Evolutionary conservation across 2,888 invertebrate species (phyloP).

Genomic region (Apeira syringaria): DNA sequence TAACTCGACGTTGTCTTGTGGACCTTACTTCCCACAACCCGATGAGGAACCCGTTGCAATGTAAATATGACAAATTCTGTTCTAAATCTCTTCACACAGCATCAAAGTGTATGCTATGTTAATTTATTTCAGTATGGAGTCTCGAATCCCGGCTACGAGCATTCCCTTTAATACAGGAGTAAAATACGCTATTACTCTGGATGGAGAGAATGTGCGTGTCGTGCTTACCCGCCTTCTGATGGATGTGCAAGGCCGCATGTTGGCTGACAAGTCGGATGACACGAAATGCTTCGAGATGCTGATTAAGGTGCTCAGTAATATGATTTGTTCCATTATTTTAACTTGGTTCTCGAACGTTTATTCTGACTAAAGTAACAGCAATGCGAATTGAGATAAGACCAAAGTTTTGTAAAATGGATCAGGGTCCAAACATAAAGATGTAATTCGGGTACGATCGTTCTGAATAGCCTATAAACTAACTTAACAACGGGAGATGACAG

Average conservation of each 20-base stretch:
- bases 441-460: too few species aligned
- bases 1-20: constrained; percentile 85
- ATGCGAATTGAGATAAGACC: too few species aligned
- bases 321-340: too few species aligned
- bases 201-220: constrained; percentile 88
- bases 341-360: too few species aligned
- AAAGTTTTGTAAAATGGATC: too few species aligned
- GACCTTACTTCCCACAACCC: constrained; percentile 87
- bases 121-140: constrained; percentile 74
- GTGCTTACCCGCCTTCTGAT: constrained; percentile 84
- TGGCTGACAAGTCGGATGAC: constrained; percentile 89
- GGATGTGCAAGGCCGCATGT: constrained; percentile 85
- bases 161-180: constrained; percentile 77
- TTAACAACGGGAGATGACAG: too few species aligned
- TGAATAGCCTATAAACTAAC: too few species aligned
- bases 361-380: too few species aligned
- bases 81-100: not conserved
- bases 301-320: constrained; percentile 75
- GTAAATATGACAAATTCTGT: constrained; percentile 63
- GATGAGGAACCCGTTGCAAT: constrained; percentile 82
- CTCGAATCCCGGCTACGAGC: constrained; percentile 79
- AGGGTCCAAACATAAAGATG: too few species aligned
- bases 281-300: constrained; percentile 87
- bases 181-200: constrained; percentile 72
- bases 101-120: not conserved